Percentiles rank a stretch among this genome's conserved stretches.
Conservation (phyloP, 2,797 vertebrate genomes). For the Podargus strigoides region DNA sequence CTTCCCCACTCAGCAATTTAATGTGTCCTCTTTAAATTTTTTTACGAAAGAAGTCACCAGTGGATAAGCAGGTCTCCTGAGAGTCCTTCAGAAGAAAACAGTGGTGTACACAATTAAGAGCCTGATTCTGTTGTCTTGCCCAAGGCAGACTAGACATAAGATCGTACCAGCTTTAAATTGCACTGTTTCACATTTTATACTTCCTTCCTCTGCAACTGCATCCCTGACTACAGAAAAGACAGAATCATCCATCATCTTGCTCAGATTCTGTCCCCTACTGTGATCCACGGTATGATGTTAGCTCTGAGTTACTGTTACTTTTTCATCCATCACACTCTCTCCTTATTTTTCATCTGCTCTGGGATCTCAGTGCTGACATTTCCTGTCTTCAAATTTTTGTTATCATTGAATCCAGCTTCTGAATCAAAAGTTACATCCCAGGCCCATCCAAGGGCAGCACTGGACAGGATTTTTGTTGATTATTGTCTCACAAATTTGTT, state of each 20-base stretch:
- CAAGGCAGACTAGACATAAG: neutral
- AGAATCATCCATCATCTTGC: conserved; percentile 40
- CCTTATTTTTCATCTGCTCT: conserved; percentile 24
- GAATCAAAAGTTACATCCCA: neutral
- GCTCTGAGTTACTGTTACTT: conserved; percentile 7
- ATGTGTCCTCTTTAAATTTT: neutral
- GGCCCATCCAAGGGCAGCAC: neutral
- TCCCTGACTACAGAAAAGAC: neutral
- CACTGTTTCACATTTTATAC: neutral
- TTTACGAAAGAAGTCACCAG: neutral
- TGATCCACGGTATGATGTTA: neutral
- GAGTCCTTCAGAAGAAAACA: neutral
- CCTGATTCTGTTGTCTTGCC: neutral
- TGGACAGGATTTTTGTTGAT: neutral
- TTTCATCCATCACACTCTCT: conserved; percentile 30
- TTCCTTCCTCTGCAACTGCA: neutral
- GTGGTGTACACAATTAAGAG: neutral
- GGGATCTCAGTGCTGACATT: neutral
- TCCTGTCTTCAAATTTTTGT: neutral
- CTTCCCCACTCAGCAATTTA: neutral
- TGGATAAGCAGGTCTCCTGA: neutral
- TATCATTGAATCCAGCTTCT: neutral
- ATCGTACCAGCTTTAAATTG: neutral
- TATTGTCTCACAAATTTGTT: neutral
- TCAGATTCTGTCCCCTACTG: conserved; percentile 3